Percentiles rank a stretch among this genome's conserved stretches.
Conservation (phyloP, 23 tunicate species). For the Trididemnum clinides region DNA sequence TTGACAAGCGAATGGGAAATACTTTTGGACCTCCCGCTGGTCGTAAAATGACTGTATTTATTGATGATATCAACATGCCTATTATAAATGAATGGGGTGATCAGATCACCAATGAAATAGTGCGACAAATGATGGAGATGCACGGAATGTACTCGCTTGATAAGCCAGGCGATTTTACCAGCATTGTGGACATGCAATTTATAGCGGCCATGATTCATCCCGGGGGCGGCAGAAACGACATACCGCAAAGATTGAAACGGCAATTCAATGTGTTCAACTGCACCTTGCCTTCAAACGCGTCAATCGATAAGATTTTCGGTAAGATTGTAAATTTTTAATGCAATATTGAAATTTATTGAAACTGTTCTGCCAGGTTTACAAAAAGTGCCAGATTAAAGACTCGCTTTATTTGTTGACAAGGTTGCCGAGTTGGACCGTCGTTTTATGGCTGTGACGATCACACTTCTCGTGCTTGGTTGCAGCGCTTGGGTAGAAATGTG, state of each 20-base stretch:
- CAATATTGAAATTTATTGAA: too few species aligned
- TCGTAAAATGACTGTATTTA: constrained; percentile 96
- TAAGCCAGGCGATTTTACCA: constrained; percentile 98
- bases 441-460: too few species aligned
- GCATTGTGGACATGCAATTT: constrained; percentile 98
- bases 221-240: constrained; percentile 99
- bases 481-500: too few species aligned
- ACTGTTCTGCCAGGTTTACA: too few species aligned
- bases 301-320: constrained; percentile 99
- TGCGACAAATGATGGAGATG: constrained; percentile 99
- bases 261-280: constrained; percentile 98
- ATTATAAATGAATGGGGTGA: constrained; percentile 99
- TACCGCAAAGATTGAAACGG: constrained; percentile 96
- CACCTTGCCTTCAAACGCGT: constrained; percentile 96
- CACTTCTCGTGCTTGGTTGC: too few species aligned
- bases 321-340: too few species aligned
- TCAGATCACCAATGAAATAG: constrained; percentile 99
- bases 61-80: constrained; percentile 99
- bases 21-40: constrained; percentile 99
- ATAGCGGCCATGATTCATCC: constrained; percentile 99
- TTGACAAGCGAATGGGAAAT: constrained; percentile 98
- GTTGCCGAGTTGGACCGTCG: too few species aligned
- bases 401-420: too few species aligned
- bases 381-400: too few species aligned
- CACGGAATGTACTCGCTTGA: constrained; percentile 98